These are phyloP conservation scores for Scomberomorus guttatus DNA, from an alignment of 2,797 vertebrate genomes.

Conservation along the genomic window DNA sequence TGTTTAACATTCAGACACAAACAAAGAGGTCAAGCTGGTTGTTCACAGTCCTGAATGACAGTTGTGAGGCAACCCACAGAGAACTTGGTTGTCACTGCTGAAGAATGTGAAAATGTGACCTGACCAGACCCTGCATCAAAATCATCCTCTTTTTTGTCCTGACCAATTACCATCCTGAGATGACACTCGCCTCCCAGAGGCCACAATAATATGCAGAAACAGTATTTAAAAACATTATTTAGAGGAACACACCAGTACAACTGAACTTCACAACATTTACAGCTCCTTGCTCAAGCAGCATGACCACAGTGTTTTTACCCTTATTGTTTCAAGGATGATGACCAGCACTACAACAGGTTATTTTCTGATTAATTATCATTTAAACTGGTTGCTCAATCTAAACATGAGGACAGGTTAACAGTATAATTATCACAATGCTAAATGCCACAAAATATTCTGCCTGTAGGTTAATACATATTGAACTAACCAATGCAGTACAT, in stretches of 20 bases:
- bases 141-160: constrained; percentile 33
- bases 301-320: background rate
- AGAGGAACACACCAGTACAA: background rate
- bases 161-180: constrained; percentile 37
- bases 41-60: constrained; percentile 54
- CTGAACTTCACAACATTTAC: constrained; percentile 16
- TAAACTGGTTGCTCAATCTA: background rate
- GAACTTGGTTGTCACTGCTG: constrained; percentile 58
- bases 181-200: constrained; percentile 1
- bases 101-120: constrained; percentile 78
- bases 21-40: constrained; percentile 41
- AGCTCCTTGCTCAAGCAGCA: constrained; percentile 18
- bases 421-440: too few relatives aligned
- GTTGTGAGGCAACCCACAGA: constrained; percentile 53
- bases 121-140: constrained; percentile 56
- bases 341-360: background rate
- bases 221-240: constrained; percentile 5
- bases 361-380: background rate
- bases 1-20: constrained; percentile 25
- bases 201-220: constrained; percentile 2
- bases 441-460: too few relatives aligned
- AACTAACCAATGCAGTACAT: background rate
- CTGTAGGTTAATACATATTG: background rate
- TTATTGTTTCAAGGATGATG: background rate
- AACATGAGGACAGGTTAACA: too few relatives aligned